Evolutionary conservation across 2,888 invertebrate species (phyloP).

Genomic region (Scrobipalpa atriplicella): DNA sequence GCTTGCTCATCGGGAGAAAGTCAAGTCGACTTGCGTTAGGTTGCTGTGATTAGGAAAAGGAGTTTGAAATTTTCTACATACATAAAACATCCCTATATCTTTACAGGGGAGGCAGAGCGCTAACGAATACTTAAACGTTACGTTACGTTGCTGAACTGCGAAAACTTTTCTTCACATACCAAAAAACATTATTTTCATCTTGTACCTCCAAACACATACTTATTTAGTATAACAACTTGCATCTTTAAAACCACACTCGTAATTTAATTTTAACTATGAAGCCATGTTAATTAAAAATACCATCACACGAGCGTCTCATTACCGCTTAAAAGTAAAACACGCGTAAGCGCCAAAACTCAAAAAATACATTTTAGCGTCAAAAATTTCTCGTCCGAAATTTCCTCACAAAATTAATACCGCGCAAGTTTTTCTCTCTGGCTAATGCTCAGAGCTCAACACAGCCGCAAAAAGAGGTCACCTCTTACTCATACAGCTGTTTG

Average conservation of each 20-base stretch:
- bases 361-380: slow-evolving; percentile 1
- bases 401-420: slow-evolving; percentile 15
- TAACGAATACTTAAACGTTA: too few relatives aligned
- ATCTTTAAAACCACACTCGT: neutral
- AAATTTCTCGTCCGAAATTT: slow-evolving; percentile 3
- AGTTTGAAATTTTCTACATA: too few relatives aligned
- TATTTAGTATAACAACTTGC: too few relatives aligned
- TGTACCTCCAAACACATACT: too few relatives aligned
- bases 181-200: too few relatives aligned
- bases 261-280: too few relatives aligned
- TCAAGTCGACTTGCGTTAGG: neutral
- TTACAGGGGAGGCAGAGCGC: too few relatives aligned
- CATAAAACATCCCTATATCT: too few relatives aligned
- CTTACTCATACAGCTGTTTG: slow-evolving; percentile 13
- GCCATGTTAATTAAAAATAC: neutral
- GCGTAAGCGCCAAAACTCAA: neutral
- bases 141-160: too few relatives aligned
- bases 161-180: too few relatives aligned
- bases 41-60: neutral
- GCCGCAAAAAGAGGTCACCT: slow-evolving; percentile 19
- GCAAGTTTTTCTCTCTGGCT: slow-evolving; percentile 24
- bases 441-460: slow-evolving; percentile 12
- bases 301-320: neutral
- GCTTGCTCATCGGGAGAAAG: neutral
- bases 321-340: neutral